phyloP scores from a whole-genome alignment of 92 coral and sea anemone genomes.

The Umimayanthus chanpuru region DNA sequence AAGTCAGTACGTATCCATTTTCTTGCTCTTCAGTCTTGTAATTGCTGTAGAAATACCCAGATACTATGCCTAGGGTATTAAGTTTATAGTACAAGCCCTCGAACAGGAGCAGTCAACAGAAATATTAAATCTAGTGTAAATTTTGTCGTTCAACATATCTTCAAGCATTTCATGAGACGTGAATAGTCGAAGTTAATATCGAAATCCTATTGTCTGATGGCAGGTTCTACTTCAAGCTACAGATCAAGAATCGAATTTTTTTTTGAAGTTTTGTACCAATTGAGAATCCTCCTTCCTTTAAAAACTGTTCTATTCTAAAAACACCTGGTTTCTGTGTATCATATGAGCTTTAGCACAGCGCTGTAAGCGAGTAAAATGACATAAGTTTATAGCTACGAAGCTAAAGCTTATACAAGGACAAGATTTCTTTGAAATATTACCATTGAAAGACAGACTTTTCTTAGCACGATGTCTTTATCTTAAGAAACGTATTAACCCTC shows the following conservation, averaged over 20 bases:
- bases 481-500: background rate
- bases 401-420: background rate
- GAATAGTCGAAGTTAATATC: background rate
- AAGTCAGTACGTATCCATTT: slow-evolving; percentile 11
- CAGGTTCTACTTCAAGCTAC: slow-evolving; percentile 26
- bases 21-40: background rate
- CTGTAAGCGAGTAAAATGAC: background rate
- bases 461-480: background rate
- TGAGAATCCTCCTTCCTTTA: background rate
- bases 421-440: background rate
- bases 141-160: background rate
- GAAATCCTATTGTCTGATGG: background rate
- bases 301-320: background rate
- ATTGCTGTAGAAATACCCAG: background rate
- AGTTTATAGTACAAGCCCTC: background rate
- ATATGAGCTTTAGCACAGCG: background rate
- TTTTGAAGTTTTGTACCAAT: slow-evolving; percentile 7
- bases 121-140: background rate
- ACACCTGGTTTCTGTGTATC: slow-evolving; percentile 37
- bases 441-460: slow-evolving; percentile 32
- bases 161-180: no score
- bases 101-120: background rate
- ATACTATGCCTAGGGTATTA: background rate
- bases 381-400: background rate
- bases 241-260: background rate